A percentile compares a stretch with the other conserved stretches of the same genome.
Conservation (phyloP, 1,140 invertebrate genomes). For the Zaprionus capensis region DNA sequence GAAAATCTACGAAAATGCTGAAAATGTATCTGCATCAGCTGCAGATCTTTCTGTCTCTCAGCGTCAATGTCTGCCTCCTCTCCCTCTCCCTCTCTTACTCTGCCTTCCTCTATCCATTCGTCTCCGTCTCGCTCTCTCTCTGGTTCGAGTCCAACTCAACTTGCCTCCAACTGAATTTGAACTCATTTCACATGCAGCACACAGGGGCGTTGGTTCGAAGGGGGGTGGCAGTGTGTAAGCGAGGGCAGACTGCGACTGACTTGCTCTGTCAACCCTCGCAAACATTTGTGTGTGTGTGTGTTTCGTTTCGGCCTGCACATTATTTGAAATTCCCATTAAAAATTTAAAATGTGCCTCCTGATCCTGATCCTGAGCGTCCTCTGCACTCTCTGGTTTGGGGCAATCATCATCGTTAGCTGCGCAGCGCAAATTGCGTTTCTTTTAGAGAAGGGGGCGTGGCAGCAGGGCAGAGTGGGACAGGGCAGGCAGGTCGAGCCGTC, state of each 20-base stretch:
- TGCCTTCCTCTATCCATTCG: not conserved
- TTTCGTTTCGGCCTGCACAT: conserved; percentile 38
- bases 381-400: conserved; percentile 45
- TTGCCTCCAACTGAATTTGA: conserved; percentile 40
- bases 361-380: conserved; percentile 28
- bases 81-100: not conserved
- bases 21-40: conserved; percentile 50
- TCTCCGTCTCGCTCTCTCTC: conserved; percentile 5
- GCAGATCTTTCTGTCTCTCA: conserved; percentile 32
- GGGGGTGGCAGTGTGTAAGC: not conserved
- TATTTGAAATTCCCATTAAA: conserved; percentile 80
- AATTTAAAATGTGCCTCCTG: conserved; percentile 69
- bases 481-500: conserved; percentile 11
- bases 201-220: not conserved
- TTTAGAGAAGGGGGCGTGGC: conserved; percentile 5
- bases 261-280: conserved; percentile 11
- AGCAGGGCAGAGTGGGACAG: not conserved
- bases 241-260: not conserved
- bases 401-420: conserved; percentile 80
- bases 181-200: conserved; percentile 52
- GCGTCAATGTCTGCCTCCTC: conserved; percentile 9
- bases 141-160: conserved; percentile 12
- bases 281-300: not conserved
- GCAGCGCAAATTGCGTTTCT: conserved; percentile 76
- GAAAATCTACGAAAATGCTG: not conserved